Percentiles rank a stretch among this genome's conserved stretches.
Conservation (phyloP, 2,113 vertebrate genomes). For the Charadrius vociferus region DNA sequence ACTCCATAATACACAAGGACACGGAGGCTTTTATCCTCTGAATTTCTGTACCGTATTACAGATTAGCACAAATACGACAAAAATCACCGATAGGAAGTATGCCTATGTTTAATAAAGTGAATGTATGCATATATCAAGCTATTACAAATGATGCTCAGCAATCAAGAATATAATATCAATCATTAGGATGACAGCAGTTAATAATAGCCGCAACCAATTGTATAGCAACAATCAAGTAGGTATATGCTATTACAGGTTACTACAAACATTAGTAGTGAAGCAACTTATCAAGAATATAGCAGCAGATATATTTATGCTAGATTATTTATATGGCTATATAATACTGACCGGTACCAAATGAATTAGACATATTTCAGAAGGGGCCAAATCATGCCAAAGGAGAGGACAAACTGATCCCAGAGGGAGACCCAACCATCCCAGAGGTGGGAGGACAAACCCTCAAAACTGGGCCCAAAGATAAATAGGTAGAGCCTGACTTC, state of each 20-base stretch:
- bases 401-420: neutral
- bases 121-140: neutral
- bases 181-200: neutral
- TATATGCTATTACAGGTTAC: neutral
- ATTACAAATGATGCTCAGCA: neutral
- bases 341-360: neutral
- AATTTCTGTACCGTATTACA: neutral
- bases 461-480: neutral
- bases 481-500: neutral
- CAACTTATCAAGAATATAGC: neutral
- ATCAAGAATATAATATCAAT: neutral
- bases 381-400: neutral
- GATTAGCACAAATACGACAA: neutral
- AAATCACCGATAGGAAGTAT: neutral
- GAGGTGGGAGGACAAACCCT: neutral
- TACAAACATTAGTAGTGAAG: neutral
- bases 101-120: neutral
- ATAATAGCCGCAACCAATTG: neutral
- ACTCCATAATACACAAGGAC: neutral
- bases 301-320: neutral
- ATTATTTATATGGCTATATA: neutral
- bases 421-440: neutral
- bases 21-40: neutral
- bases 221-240: neutral
- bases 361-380: neutral